A percentile compares a stretch with the other conserved stretches of the same genome.
Evolutionary conservation across 1,140 invertebrate species (phyloP).

Genomic region (Notospermus geniculatus): DNA sequence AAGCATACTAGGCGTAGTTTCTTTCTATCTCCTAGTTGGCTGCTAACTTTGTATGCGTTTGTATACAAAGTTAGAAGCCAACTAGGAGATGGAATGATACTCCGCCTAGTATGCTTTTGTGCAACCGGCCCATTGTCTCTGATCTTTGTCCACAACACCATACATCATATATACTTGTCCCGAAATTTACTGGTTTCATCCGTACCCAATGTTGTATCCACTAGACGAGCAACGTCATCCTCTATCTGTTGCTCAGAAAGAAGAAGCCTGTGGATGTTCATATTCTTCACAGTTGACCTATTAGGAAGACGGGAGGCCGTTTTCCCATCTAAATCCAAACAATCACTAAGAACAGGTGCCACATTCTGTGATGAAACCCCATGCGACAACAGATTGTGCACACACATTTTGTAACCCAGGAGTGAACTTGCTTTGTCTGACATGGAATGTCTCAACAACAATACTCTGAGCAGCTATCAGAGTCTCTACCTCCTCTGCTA

Average conservation of each 20-base stretch:
- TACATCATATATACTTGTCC: slow-evolving; percentile 15
- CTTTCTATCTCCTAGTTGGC: too few species aligned
- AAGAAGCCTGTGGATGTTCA: slow-evolving; percentile 20
- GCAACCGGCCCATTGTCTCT: slow-evolving; percentile 15
- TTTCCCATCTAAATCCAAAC: not conserved
- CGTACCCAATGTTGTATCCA: slow-evolving; percentile 22
- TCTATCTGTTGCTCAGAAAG: slow-evolving; percentile 14
- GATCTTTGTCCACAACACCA: slow-evolving; percentile 15
- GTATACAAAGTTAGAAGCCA: too few species aligned
- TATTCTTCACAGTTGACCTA: slow-evolving; percentile 1
- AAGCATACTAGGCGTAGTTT: too few species aligned
- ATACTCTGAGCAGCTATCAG: too few species aligned
- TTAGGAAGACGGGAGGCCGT: not conserved
- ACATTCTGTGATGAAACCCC: not conserved
- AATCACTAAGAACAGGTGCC: not conserved
- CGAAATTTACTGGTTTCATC: slow-evolving; percentile 24
- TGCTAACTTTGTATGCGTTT: too few species aligned
- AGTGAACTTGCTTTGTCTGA: too few species aligned
- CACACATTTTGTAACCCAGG: too few species aligned
- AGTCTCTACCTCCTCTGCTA: too few species aligned
- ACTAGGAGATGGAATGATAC: too few species aligned
- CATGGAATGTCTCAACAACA: too few species aligned
- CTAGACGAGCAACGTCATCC: slow-evolving; percentile 15
- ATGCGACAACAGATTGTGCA: not conserved
- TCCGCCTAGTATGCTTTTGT: too few species aligned